Evolutionary conservation across 2,888 invertebrate genomes (phyloP), one percentile per base, ranked within the genome.

Genomic region (Iphiclides podalirius): DNA sequence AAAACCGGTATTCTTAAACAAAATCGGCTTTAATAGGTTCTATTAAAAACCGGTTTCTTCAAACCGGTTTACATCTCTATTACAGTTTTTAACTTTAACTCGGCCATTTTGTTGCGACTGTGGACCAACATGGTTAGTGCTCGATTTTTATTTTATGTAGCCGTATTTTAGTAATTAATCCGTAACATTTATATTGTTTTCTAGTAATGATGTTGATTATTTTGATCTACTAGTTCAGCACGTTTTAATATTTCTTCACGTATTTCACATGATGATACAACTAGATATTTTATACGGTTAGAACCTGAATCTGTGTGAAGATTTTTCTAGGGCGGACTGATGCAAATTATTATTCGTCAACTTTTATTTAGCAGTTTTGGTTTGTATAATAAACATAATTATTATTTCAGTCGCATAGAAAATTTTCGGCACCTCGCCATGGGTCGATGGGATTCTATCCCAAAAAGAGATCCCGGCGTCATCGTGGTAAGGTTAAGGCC

Each of bases 391-490:
- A n/a, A n/a, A n/a, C n/a, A n/a, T n/a, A n/a, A n/a, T 52, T 47
- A 43, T 46, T 1, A 61, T 90, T 93, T 59, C 85, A 99, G 99
- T 99, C 99, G 90, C 99, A 99, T 91, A 94, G 99, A 80, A 99
- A 99, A 87, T 99, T 99, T 90, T 98, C 98, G 78, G 99, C 99
- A 36, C 99, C 99, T 68, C 96, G 99, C 67, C 99, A 99, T 93
- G 99, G 99, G 71, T 99, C 98, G 48, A 98, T 99, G 96, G 99
- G 98, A 67, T 99, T 99, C 93, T 96, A 98, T 89, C 99, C 99
- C 73, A 99, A 98, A 90, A 99, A 99, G 90, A 93, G 99, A 65
- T 95, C 97, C 63, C 93, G 93, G 63, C 94, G 98, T 75, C 98
- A 98, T 91, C 96, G 98, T 90, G 99, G 99, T 69, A 99, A 98